Evolutionary conservation across 2,797 vertebrate genomes (phyloP).

Genomic region (Labroides dimidiatus): DNA sequence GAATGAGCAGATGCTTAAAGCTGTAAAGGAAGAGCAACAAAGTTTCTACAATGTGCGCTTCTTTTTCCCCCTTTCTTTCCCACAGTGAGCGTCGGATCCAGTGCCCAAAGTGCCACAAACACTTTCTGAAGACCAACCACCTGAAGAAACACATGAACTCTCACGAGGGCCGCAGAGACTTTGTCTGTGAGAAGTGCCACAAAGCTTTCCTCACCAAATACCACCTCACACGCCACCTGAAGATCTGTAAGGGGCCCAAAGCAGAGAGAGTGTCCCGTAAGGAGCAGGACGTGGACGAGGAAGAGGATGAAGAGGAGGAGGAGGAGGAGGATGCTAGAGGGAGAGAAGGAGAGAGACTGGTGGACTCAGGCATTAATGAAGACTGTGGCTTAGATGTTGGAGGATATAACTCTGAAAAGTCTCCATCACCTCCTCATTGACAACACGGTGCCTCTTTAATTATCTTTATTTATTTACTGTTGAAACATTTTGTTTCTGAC

Average conservation of each 20-base stretch:
- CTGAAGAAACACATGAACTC: constrained; percentile 99
- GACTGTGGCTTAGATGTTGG: constrained; percentile 79
- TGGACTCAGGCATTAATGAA: constrained; percentile 70
- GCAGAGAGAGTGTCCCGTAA: constrained; percentile 84
- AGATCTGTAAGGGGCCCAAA: constrained; percentile 97
- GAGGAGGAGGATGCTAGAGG: constrained; percentile 53
- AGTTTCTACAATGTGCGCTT: background rate
- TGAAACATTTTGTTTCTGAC: constrained; percentile 12
- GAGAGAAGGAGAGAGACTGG: constrained; percentile 59
- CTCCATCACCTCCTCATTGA: constrained; percentile 77
- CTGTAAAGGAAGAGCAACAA: background rate
- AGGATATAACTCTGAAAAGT: constrained; percentile 81
- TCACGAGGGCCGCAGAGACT: constrained; percentile 96
- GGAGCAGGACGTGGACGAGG: constrained; percentile 82
- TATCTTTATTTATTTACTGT: constrained; percentile 59
- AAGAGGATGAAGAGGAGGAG: constrained; percentile 68
- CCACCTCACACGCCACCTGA: constrained; percentile 97
- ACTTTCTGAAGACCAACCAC: constrained; percentile 95
- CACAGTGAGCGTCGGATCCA: constrained; percentile 93
- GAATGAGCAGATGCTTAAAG: too few relatives aligned
- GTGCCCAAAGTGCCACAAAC: constrained; percentile 97
- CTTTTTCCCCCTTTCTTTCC: background rate
- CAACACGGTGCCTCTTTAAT: constrained; percentile 53
- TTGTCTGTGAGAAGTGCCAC: constrained; percentile 97
- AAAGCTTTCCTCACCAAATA: constrained; percentile 99